A percentile compares a stretch with the other conserved stretches of the same genome.
Conservation (phyloP, 2,797 vertebrate species). For the Denticeps clupeoides region DNA sequence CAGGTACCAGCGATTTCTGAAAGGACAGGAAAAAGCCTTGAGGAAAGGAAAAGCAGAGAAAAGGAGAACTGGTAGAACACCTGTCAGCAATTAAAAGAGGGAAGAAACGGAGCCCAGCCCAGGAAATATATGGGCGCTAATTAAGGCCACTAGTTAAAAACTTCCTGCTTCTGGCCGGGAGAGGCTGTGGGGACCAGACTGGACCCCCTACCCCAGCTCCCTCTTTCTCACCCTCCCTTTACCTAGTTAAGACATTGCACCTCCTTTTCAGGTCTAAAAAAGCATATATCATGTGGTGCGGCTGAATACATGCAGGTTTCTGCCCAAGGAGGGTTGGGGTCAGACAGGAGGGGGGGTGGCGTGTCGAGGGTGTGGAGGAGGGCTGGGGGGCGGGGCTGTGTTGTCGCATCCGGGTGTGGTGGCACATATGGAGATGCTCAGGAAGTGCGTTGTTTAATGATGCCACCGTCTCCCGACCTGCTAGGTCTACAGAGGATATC, state of each 20-base stretch:
- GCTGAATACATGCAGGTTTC: slow-evolving; percentile 28
- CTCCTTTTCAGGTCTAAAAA: slow-evolving; percentile 20
- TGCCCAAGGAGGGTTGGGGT: neutral
- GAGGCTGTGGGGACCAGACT: slow-evolving; percentile 62
- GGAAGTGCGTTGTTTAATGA: slow-evolving; percentile 45
- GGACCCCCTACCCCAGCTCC: slow-evolving; percentile 43
- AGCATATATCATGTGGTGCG: slow-evolving; percentile 20
- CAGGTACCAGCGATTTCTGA: neutral
- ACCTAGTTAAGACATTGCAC: slow-evolving; percentile 54
- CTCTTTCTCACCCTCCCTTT: slow-evolving; percentile 34
- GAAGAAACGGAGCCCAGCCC: slow-evolving; percentile 76
- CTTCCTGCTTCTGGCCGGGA: slow-evolving; percentile 83
- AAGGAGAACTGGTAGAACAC: slow-evolving; percentile 60
- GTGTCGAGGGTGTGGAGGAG: neutral
- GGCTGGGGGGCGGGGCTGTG: slow-evolving; percentile 7
- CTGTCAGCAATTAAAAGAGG: slow-evolving; percentile 93
- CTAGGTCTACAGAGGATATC: slow-evolving; percentile 36
- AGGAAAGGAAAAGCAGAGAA: slow-evolving; percentile 5
- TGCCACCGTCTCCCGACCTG: slow-evolving; percentile 50
- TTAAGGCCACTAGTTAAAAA: slow-evolving; percentile 98
- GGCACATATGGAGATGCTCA: slow-evolving; percentile 47
- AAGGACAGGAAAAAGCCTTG: neutral
- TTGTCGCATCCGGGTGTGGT: slow-evolving; percentile 6
- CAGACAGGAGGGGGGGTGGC: neutral
- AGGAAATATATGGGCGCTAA: slow-evolving; percentile 97